Percentiles rank a stretch among this genome's conserved stretches.
Evolutionary conservation across 2,113 vertebrate genomes (phyloP).

Genomic region (pig (Sus scrofa)): DNA sequence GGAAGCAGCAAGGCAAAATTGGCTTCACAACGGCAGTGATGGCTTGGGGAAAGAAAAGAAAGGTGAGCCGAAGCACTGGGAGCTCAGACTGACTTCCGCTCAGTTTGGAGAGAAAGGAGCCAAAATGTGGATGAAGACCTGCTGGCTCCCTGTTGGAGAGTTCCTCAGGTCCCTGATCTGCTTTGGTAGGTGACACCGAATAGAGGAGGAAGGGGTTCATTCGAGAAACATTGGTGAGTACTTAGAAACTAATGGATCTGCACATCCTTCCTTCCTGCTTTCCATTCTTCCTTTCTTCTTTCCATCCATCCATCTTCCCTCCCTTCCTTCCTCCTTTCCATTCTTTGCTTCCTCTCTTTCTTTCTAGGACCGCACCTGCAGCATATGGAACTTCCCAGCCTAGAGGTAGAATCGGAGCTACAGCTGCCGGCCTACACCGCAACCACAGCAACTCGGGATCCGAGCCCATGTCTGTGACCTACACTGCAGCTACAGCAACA

Average conservation of each 20-base stretch:
- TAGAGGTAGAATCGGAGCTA: too few relatives aligned
- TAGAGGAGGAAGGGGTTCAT: not conserved
- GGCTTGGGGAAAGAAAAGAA: not conserved
- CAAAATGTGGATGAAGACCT: too few relatives aligned
- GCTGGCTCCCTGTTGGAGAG: not conserved
- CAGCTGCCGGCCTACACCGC: too few relatives aligned
- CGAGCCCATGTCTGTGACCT: too few relatives aligned
- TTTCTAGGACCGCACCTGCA: too few relatives aligned
- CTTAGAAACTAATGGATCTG: not conserved
- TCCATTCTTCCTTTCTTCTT: not conserved
- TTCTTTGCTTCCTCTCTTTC: not conserved
- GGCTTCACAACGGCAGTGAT: not conserved
- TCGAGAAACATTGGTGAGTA: not conserved
- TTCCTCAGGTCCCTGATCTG: not conserved
- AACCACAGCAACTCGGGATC: too few relatives aligned
- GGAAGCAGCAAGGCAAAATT: not conserved
- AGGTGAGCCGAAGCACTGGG: not conserved
- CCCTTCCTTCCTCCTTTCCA: too few relatives aligned
- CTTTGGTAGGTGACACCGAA: not conserved
- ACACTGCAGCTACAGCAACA: too few relatives aligned
- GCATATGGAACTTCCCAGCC: too few relatives aligned
- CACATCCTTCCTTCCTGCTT: not conserved
- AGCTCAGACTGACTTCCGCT: not conserved
- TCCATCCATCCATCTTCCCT: not conserved
- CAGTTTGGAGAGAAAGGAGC: not conserved